Evolutionary conservation across 2,113 vertebrate species (phyloP), one percentile per base, ranked within the genome.

Genomic region (Pygoscelis adeliae): DNA sequence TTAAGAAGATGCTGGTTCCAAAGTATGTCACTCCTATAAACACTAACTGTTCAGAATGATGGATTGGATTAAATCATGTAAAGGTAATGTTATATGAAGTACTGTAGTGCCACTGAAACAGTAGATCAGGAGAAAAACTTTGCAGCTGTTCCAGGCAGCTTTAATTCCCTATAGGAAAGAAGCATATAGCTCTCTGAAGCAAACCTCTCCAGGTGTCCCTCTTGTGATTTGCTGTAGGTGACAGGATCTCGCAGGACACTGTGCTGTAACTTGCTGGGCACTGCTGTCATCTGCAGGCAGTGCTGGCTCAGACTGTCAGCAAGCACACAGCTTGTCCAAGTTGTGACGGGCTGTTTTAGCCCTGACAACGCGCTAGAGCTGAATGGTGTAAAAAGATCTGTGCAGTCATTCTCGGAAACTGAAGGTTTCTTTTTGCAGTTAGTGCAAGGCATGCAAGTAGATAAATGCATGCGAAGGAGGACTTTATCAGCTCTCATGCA

Each of bases 221-320:
- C 14, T 49, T 67, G 59, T n/a, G 46, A 49, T 3, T 36, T 58
- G 34, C 69, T 66, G 59, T 27, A 50, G 78, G 70, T 74, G 74
- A 46, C 47, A 44, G 79, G 30, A 36, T 77, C 30, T 67, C 2
- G 1, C 30, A 58, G 92, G 77, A 91, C 27, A 8, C 36, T 5
- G 42, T 9, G 26, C 79, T 63, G n/a, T 30, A 47, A 56, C 70
- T 90, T 34, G 71, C 49, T 93, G 83, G 85, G 32, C 30, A 13
- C 66, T 90, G 52, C 90, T 96, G 90, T 88, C 83, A 92, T 59
- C 88, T 92, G 74, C 56, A 91, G 96, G 87, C 83, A 15, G 11
- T 6, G 50, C 55, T 44, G 66, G 22, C 42, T 80, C 58, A 21
- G 53, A 1, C 11, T 10, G 22, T 22, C 30, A 87, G 86, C 18